These are phyloP conservation scores for Polietes domitor DNA, from an alignment of 2,888 invertebrate species.

Conservation along the genomic window DNA sequence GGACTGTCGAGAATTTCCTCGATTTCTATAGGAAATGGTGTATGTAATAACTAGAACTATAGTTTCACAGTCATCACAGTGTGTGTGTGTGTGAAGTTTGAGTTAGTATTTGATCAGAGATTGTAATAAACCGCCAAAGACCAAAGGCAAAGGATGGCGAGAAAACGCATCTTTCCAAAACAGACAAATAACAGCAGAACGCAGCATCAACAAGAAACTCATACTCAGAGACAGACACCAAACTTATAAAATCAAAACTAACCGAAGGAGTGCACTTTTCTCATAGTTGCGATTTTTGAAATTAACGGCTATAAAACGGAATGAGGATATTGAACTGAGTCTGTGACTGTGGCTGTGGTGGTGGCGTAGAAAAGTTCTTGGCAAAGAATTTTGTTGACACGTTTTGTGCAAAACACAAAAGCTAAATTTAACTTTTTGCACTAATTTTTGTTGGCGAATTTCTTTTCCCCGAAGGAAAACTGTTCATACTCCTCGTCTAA, in stretches of 20 bases:
- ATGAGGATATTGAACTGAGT: conserved; percentile 63
- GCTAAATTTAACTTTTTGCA: conserved; percentile 20
- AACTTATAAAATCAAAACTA: neutral
- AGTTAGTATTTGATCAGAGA: conserved; percentile 11
- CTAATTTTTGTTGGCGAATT: neutral
- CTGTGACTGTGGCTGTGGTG: neutral
- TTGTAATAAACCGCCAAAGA: conserved; percentile 26
- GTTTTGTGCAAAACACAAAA: conserved; percentile 43
- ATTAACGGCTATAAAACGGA: conserved; percentile 54
- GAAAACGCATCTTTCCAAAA: conserved; percentile 4
- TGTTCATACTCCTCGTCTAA: too few species aligned
- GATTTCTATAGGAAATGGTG: neutral
- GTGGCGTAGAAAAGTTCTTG: conserved; percentile 53
- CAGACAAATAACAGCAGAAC: neutral
- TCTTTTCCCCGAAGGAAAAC: conserved; percentile 30
- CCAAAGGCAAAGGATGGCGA: neutral
- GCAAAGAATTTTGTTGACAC: conserved; percentile 62
- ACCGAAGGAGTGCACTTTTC: neutral
- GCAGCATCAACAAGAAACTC: conserved; percentile 18
- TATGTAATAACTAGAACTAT: too few species aligned
- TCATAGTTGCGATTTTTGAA: conserved; percentile 25
- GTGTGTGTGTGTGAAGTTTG: neutral
- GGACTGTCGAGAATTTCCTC: neutral
- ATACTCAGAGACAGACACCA: too few species aligned
- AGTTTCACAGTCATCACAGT: too few species aligned